Conservation (phyloP, 2,888 invertebrate species). For the Ophonus ardosiacus region DNA sequence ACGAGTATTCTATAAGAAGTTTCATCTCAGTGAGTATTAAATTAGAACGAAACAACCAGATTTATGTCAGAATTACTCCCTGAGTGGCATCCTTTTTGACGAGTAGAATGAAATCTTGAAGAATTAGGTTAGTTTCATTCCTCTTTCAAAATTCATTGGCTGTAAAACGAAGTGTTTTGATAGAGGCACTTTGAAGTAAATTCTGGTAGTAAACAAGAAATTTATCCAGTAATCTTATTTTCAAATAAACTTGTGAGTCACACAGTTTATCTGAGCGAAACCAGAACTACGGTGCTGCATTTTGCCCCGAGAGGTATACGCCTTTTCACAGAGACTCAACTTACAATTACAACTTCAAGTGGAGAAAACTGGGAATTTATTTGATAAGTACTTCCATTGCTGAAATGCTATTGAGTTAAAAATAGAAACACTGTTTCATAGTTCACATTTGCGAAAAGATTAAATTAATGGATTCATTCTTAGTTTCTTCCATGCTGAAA, state of each 20-base stretch:
- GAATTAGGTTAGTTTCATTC: neutral
- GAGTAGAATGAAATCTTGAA: neutral
- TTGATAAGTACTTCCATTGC: too few relatives aligned
- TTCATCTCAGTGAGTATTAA: too few relatives aligned
- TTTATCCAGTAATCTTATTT: constrained; percentile 32
- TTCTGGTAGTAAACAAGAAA: constrained; percentile 37
- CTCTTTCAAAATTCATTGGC: neutral
- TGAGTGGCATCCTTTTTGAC: neutral
- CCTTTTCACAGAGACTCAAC: neutral
- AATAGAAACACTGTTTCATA: too few relatives aligned
- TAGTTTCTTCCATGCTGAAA: too few relatives aligned
- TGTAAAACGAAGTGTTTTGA: constrained; percentile 15
- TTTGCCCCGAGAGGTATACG: neutral
- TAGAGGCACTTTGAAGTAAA: constrained; percentile 9
- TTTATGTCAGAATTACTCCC: too few relatives aligned
- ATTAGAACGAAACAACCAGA: too few relatives aligned
- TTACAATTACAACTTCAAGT: neutral
- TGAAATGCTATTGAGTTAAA: too few relatives aligned
- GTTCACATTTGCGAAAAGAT: too few relatives aligned
- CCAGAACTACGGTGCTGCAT: neutral
- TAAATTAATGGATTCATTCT: too few relatives aligned
- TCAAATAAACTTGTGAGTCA: constrained; percentile 16
- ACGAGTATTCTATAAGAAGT: too few relatives aligned
- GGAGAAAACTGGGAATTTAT: too few relatives aligned
- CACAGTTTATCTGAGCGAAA: constrained; percentile 1